Evolutionary conservation across 2,888 invertebrate species (phyloP).

Genomic region (Tethea ocularis): DNA sequence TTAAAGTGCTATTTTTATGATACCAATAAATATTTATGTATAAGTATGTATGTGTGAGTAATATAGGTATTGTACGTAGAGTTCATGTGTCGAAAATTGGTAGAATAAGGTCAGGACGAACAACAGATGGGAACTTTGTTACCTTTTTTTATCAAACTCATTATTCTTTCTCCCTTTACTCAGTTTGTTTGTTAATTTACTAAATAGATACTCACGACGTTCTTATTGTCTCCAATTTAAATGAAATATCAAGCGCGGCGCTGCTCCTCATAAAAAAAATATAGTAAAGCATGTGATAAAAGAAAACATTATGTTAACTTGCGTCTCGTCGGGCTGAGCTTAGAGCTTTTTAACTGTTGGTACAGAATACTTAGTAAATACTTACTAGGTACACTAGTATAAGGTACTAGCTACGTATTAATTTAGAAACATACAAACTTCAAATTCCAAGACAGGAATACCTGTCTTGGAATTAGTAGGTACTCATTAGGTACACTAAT

Average conservation of each 20-base stretch:
- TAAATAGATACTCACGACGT: background rate
- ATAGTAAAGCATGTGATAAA: slow-evolving; percentile 42
- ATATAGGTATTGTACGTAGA: background rate
- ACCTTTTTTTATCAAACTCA: background rate
- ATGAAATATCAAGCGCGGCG: slow-evolving; percentile 34
- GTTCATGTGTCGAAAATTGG: background rate
- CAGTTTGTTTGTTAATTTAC: background rate
- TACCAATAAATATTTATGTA: background rate
- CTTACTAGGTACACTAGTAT: too few species aligned
- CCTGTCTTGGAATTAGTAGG: too few species aligned
- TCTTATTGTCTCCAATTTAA: slow-evolving; percentile 28
- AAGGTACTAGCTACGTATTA: too few species aligned
- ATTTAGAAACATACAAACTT: too few species aligned
- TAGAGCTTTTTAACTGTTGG: too few species aligned
- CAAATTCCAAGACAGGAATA: too few species aligned
- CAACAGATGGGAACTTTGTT: background rate
- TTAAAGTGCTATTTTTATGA: background rate
- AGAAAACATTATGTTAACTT: slow-evolving; percentile 53
- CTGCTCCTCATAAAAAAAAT: slow-evolving; percentile 37
- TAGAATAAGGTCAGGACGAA: background rate
- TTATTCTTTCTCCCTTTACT: background rate
- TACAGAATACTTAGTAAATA: too few species aligned
- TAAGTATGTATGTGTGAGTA: background rate
- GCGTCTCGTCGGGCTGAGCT: slow-evolving; percentile 9
- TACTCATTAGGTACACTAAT: slow-evolving; percentile 24